Evolutionary conservation across 2,797 vertebrate genomes (phyloP).

Genomic region (Tenualosa thibaudeaui): DNA sequence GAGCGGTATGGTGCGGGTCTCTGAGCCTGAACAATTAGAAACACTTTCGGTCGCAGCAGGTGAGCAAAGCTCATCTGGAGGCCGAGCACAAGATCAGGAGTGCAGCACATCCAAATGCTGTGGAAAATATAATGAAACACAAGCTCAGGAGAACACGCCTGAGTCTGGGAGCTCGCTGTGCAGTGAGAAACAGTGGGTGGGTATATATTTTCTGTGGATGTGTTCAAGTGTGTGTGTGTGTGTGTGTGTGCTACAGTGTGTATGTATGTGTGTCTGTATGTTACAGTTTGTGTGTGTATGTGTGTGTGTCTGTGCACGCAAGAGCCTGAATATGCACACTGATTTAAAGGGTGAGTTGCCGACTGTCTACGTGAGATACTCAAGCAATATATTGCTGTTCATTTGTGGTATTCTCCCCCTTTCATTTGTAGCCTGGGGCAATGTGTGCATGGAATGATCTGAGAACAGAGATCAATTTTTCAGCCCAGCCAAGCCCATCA

Average conservation of each 20-base stretch:
- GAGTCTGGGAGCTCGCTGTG: not conserved
- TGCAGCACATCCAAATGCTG: constrained; percentile 48
- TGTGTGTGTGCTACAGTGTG: not conserved
- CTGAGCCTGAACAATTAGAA: constrained; percentile 47
- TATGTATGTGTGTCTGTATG: not conserved
- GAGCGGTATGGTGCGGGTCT: constrained; percentile 7
- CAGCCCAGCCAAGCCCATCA: constrained; percentile 1
- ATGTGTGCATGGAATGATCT: not conserved
- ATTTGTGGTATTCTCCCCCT: constrained; percentile 8
- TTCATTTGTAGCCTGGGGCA: constrained; percentile 4
- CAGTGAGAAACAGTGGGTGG: not conserved
- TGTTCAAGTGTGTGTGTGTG: constrained; percentile 1
- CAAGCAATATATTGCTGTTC: constrained; percentile 22
- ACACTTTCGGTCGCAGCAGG: constrained; percentile 49
- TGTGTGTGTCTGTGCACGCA: not conserved
- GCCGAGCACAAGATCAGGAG: constrained; percentile 22
- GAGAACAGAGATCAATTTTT: constrained; percentile 19
- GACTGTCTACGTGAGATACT: constrained; percentile 26
- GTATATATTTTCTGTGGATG: not conserved
- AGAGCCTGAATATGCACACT: constrained; percentile 33
- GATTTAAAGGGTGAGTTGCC: constrained; percentile 29
- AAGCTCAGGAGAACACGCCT: not conserved
- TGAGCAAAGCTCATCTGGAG: constrained; percentile 37
- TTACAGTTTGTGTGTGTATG: not conserved
- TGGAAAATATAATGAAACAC: constrained; percentile 47